A percentile compares a stretch with the other conserved stretches of the same genome.
Conservation (phyloP, 2,888 invertebrate species). For the Lasioglossum figueresi region DNA sequence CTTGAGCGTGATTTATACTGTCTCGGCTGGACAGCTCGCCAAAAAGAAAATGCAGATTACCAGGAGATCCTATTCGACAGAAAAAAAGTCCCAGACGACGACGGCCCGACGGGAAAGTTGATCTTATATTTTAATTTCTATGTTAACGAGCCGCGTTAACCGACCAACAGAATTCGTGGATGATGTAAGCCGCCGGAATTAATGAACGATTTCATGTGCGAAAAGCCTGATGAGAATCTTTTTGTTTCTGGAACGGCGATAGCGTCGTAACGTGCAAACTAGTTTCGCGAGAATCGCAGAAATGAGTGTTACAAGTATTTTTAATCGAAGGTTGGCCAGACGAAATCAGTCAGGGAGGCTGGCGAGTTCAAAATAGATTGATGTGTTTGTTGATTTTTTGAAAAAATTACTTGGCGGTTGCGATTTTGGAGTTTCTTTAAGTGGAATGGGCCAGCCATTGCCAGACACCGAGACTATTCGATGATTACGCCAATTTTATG, state of each 20-base stretch:
- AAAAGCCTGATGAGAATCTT: not conserved
- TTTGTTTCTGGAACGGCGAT: not conserved
- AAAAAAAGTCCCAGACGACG: not conserved
- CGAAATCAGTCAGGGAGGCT: not conserved
- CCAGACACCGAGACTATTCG: not conserved
- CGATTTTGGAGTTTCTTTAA: not conserved
- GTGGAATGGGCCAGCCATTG: not conserved
- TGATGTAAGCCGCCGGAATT: not conserved
- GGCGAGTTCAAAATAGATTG: not conserved
- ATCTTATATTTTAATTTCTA: not conserved
- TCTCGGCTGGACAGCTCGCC: not conserved
- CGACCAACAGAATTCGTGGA: not conserved
- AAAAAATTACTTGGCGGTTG: not conserved
- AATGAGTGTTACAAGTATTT: not conserved
- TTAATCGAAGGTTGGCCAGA: not conserved
- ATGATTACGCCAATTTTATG: too few species aligned
- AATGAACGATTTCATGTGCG: not conserved
- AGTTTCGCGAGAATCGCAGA: not conserved
- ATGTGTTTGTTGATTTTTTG: not conserved
- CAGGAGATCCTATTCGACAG: not conserved
- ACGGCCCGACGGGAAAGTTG: not conserved
- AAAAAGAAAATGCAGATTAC: constrained; percentile 4
- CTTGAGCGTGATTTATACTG: constrained; percentile 11
- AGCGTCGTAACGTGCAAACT: not conserved
- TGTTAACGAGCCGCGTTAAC: not conserved